Percentiles rank a stretch among this genome's conserved stretches.
Evolutionary conservation across 1,140 invertebrate genomes (phyloP).

Genomic region (Aphelinus atriplicis): DNA sequence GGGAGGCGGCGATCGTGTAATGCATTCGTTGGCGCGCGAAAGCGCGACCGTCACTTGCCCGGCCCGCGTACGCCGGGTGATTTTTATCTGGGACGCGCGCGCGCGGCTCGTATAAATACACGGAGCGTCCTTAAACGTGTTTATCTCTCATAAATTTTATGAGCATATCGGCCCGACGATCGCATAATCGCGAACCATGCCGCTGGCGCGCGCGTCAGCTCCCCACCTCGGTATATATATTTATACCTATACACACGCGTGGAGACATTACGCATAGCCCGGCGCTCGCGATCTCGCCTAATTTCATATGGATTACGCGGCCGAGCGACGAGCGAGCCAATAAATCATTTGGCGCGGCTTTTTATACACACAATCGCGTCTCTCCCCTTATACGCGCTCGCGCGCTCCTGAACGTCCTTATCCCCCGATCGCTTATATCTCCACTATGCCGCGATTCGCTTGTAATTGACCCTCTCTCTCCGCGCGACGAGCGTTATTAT

Average conservation of each 20-base stretch:
- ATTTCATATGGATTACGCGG: slow-evolving; percentile 31
- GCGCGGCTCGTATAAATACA: background rate
- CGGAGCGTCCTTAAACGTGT: slow-evolving; percentile 31
- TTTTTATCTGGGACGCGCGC: slow-evolving; percentile 18
- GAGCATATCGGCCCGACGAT: slow-evolving; percentile 13
- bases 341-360: slow-evolving; percentile 25
- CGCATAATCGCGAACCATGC: background rate
- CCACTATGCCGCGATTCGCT: no score
- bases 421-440: background rate
- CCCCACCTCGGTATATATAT: no score
- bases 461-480: background rate
- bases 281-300: slow-evolving; percentile 8
- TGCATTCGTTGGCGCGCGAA: no score
- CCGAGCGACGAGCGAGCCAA: slow-evolving; percentile 11
- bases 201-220: no score
- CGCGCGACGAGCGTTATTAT: slow-evolving; percentile 15
- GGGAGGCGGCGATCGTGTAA: no score
- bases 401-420: background rate
- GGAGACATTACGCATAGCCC: no score
- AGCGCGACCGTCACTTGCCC: background rate
- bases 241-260: no score
- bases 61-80: background rate
- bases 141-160: slow-evolving; percentile 38
- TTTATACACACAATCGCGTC: background rate
- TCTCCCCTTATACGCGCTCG: background rate